Evolutionary conservation across 2,888 invertebrate genomes (phyloP).

Genomic region (Athetis lepigone): DNA sequence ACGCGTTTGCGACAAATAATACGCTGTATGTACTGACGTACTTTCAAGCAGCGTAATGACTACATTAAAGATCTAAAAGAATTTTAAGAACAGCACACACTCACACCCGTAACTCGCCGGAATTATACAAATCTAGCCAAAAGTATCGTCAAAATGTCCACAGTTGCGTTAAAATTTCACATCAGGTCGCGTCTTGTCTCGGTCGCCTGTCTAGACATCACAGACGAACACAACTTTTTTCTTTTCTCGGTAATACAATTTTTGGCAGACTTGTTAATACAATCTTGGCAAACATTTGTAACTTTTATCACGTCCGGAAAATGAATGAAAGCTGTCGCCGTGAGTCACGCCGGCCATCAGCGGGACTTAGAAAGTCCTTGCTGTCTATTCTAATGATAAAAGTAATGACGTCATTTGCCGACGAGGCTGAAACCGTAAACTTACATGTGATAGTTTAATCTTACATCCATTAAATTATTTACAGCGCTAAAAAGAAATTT

Average conservation of each 20-base stretch:
- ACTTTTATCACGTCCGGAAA: constrained; percentile 84
- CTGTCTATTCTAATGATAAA: constrained; percentile 61
- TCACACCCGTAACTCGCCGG: constrained; percentile 9
- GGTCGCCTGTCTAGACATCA: constrained; percentile 84
- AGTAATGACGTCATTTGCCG: constrained; percentile 62
- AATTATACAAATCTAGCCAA: constrained; percentile 54
- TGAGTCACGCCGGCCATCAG: constrained; percentile 74
- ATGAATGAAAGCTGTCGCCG: constrained; percentile 87
- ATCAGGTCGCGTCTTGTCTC: constrained; percentile 83
- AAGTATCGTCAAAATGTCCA: constrained; percentile 59
- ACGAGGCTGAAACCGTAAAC: constrained; percentile 59
- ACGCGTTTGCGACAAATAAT: constrained; percentile 55
- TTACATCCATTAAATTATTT: constrained; percentile 38
- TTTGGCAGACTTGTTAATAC: constrained; percentile 86
- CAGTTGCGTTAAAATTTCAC: constrained; percentile 69
- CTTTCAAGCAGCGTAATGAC: constrained; percentile 24
- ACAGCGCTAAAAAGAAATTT: constrained; percentile 12
- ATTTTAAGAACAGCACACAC: constrained; percentile 12
- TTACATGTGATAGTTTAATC: constrained; percentile 61
- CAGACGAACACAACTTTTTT: constrained; percentile 78
- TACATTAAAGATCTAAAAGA: constrained; percentile 10
- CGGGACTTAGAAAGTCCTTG: constrained; percentile 74
- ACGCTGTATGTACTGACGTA: constrained; percentile 50
- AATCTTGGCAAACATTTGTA: constrained; percentile 85
- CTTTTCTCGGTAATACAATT: constrained; percentile 87